Conservation (phyloP, 2,888 invertebrate species). For the Eledone cirrhosa region DNA sequence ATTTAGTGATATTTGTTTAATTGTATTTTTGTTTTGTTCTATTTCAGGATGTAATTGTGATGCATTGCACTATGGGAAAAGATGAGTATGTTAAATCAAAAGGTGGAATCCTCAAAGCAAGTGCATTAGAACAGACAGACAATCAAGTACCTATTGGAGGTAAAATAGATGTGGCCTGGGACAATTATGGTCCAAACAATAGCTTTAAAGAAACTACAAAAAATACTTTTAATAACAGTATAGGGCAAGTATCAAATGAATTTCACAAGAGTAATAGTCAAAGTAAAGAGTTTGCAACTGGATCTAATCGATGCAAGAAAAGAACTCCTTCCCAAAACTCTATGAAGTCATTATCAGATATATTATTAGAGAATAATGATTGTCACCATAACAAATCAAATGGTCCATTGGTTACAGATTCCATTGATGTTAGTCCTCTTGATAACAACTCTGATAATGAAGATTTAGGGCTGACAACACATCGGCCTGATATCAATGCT, state of each 20-base stretch:
- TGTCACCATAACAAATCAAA: not conserved
- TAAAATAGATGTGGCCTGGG: not conserved
- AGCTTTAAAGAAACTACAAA: not conserved
- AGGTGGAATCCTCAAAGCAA: not conserved
- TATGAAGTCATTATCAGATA: not conserved
- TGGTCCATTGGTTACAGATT: not conserved
- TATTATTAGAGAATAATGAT: conserved; percentile 4
- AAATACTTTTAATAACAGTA: too few species aligned
- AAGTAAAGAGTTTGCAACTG: not conserved
- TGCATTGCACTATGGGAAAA: conserved; percentile 27
- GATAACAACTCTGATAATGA: conserved; percentile 34
- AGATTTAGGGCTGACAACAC: conserved; percentile 53
- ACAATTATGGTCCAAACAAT: too few species aligned
- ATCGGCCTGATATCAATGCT: conserved; percentile 44
- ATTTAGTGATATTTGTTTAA: too few species aligned
- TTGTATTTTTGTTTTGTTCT: not conserved
- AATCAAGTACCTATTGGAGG: not conserved
- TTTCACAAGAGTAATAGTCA: not conserved
- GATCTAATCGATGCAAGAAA: not conserved
- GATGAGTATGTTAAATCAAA: conserved; percentile 19
- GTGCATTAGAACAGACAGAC: not conserved
- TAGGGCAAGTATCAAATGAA: not conserved
- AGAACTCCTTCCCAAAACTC: not conserved
- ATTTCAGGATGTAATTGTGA: conserved; percentile 7
- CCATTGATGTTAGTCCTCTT: conserved; percentile 11